Conservation (phyloP, 2,797 vertebrate species). For the Jordanella pulchra region DNA sequence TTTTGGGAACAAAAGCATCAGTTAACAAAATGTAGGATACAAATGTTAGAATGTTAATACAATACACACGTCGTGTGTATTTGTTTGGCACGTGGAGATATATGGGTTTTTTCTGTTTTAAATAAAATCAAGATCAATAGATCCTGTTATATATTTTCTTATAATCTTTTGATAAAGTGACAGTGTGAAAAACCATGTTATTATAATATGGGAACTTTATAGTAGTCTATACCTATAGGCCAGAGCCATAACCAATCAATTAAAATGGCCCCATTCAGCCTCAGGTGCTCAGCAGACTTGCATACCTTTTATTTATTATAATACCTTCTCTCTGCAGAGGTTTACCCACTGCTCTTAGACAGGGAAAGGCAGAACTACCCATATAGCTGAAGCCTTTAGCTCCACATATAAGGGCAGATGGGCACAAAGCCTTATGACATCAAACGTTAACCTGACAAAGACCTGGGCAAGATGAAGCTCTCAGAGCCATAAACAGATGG, state of each 20-base stretch:
- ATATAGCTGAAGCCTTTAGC: background rate
- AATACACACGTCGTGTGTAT: background rate
- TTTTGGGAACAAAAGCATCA: background rate
- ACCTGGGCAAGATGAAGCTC: conserved; percentile 25
- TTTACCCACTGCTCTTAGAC: background rate
- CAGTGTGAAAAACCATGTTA: background rate
- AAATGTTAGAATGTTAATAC: background rate
- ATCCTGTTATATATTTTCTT: background rate
- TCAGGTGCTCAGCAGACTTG: background rate
- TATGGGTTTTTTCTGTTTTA: background rate
- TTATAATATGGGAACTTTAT: background rate
- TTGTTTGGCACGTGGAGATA: background rate
- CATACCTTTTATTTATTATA: background rate
- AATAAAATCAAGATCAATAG: background rate
- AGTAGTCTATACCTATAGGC: background rate
- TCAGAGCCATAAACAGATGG: conserved; percentile 49
- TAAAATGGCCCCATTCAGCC: background rate
- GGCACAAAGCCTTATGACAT: conserved; percentile 29
- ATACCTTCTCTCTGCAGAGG: background rate
- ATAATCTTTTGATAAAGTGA: background rate
- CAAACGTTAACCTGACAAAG: conserved; percentile 48
- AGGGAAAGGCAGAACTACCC: background rate
- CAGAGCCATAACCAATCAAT: background rate
- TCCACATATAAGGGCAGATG: conserved; percentile 15
- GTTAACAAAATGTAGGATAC: background rate